Evolutionary conservation across 1,140 invertebrate genomes (phyloP), one percentile per base, ranked within the genome.

Genomic region (Zaprionus nigranus): DNA sequence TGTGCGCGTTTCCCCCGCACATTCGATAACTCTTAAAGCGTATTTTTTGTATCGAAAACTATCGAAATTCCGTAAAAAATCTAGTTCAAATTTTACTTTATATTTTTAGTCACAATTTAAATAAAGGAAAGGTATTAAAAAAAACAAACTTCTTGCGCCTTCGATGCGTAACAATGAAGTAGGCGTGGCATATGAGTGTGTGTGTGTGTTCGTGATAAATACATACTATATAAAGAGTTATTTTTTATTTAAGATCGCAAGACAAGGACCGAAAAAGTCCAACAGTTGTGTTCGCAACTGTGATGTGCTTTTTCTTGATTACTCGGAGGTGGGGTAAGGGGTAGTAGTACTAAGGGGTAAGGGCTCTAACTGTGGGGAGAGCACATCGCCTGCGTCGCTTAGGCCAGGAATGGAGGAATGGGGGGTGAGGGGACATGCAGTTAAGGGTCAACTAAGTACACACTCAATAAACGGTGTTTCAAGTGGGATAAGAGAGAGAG

Each of bases 181-280:
- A 56, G 72, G 70, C 63, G 63, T 74, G 63, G 70, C 34, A 22
- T 22, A 34, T 73, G 43, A 53, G n/a, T 43, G 20, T 38, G 24
- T 46, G 13, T 49, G 28, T 22, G 13, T 63, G 30, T 30, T 22
- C 26, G 30, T 56, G 24, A 15, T 22, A 13, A n/a, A n/a, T 24
- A 40, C 54, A 70, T 11, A 75, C 28, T 30, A 30, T 49, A 62
- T 12, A 67, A 5, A 74, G 43, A 67, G 56, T 57, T 68, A 67
- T 17, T 63, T 24, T 62, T 59, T 59, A 74, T 11, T 58, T 40
- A 53, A 43, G 56, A 59, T 36, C 61, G 81, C 81, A 86, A 79
- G 91, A 92, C 91, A 92, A 92, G 91, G 91, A 92, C 91, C 88
- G 82, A 92, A 91, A 91, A 77, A 92, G 80, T 92, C 91, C 91